phyloP scores from a whole-genome alignment of 2,113 vertebrate species.

The Castor canadensis region DNA sequence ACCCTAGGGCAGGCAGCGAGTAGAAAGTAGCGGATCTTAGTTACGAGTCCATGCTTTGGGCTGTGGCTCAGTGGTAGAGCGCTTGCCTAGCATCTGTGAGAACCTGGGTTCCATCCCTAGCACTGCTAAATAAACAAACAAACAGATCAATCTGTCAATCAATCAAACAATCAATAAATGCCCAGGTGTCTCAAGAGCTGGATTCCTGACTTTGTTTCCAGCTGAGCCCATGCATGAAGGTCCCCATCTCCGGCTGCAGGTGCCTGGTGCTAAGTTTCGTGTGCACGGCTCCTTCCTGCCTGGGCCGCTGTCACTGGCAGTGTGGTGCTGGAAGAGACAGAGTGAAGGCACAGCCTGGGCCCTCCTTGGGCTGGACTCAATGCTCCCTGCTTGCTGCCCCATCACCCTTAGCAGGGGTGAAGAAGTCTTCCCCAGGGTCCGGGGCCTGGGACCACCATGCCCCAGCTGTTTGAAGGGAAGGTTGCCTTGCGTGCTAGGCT shows the following conservation, averaged over 20 bases:
- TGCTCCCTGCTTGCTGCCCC: background rate
- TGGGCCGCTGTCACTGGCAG: background rate
- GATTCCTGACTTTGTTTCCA: background rate
- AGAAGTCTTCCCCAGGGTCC: background rate
- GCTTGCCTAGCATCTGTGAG: too few species aligned
- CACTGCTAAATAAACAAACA: too few species aligned
- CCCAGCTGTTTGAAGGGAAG: background rate
- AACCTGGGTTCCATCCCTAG: too few species aligned
- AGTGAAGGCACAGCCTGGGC: background rate
- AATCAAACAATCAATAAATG: too few species aligned
- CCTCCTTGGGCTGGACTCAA: rapidly evolving
- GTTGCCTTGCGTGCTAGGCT: background rate
- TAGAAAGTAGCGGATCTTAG: background rate
- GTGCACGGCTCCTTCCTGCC: background rate
- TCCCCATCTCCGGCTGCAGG: background rate
- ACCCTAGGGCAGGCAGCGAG: background rate
- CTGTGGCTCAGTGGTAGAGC: too few species aligned
- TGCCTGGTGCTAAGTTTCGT: background rate
- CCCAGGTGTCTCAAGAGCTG: background rate
- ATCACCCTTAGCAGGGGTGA: background rate
- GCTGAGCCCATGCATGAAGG: background rate
- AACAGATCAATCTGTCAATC: too few species aligned
- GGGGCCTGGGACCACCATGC: background rate
- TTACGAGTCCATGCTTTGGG: background rate
- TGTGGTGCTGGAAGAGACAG: rapidly evolving